A percentile compares a stretch with the other conserved stretches of the same genome.
Conservation (phyloP, 2,113 vertebrate species). For the Stegostoma tigrinum region DNA sequence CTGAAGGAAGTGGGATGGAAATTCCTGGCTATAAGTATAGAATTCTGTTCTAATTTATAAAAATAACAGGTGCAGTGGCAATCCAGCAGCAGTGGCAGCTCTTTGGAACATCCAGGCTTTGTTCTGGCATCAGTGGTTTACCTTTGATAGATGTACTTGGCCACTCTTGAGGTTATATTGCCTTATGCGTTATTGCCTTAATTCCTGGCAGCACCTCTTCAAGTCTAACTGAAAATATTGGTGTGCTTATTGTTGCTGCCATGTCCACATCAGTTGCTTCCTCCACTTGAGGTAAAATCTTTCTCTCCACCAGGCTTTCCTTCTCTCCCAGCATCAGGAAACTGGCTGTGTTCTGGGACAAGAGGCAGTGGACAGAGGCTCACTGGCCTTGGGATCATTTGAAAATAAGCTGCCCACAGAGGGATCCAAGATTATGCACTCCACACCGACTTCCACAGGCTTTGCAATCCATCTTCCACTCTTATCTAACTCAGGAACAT, state of each 20-base stretch:
- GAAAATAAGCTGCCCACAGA: not conserved
- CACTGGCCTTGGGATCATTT: not conserved
- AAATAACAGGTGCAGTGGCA: too few relatives aligned
- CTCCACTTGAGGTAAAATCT: not conserved
- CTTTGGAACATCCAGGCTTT: too few relatives aligned
- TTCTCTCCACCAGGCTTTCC: not conserved
- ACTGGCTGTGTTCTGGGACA: not conserved
- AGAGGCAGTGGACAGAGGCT: not conserved
- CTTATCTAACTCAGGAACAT: not conserved
- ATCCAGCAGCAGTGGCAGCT: too few relatives aligned
- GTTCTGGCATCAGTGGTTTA: not conserved
- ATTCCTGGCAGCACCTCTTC: not conserved
- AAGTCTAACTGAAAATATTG: not conserved
- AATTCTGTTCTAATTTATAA: too few relatives aligned
- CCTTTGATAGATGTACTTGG: not conserved
- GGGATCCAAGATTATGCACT: not conserved
- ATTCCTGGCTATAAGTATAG: too few relatives aligned
- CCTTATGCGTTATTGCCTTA: not conserved
- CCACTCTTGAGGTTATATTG: not conserved
- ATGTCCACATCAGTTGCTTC: not conserved
- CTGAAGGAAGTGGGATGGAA: too few relatives aligned
- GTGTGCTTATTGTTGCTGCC: not conserved
- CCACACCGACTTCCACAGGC: not conserved
- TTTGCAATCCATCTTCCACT: not conserved
- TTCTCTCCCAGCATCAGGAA: not conserved